Evolutionary conservation across 2,888 invertebrate species (phyloP).

Genomic region (Coecobrya sp.): DNA sequence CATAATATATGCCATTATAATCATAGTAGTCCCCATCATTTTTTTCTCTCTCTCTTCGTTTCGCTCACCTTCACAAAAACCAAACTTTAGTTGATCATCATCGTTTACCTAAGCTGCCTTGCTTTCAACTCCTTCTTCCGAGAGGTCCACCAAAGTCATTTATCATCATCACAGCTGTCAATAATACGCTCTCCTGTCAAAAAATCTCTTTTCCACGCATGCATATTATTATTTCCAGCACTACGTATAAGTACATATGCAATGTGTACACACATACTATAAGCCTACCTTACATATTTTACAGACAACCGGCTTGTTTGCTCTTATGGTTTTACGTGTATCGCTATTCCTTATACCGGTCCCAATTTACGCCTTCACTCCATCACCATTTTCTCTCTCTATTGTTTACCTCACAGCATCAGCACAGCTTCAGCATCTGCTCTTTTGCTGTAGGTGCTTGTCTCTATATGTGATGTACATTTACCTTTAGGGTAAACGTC

Average conservation of each 20-base stretch:
- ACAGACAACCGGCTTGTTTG: neutral
- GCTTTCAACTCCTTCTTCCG: constrained; percentile 31
- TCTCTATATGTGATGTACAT: too few species aligned
- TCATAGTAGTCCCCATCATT: constrained; percentile 7
- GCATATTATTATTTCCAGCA: neutral
- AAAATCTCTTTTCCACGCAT: constrained; percentile 50
- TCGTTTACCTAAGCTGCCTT: constrained; percentile 10
- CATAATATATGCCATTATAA: neutral
- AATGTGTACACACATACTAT: neutral
- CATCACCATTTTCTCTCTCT: constrained; percentile 56
- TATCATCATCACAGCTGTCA: constrained; percentile 69
- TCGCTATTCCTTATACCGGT: constrained; percentile 28
- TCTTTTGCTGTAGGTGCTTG: neutral
- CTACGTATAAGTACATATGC: neutral
- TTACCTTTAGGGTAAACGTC: neutral
- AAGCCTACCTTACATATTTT: neutral
- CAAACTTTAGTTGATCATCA: neutral
- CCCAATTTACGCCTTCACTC: constrained; percentile 49
- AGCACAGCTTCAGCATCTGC: constrained; percentile 32
- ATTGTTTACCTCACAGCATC: constrained; percentile 52
- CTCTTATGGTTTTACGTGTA: neutral
- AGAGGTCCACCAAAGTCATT: constrained; percentile 44
- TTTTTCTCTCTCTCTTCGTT: neutral
- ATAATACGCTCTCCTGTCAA: constrained; percentile 50
- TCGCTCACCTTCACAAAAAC: constrained; percentile 2